Base-by-base conservation (phyloP, 2,113 vertebrate genomes). In the Microtus montanus region DNA sequence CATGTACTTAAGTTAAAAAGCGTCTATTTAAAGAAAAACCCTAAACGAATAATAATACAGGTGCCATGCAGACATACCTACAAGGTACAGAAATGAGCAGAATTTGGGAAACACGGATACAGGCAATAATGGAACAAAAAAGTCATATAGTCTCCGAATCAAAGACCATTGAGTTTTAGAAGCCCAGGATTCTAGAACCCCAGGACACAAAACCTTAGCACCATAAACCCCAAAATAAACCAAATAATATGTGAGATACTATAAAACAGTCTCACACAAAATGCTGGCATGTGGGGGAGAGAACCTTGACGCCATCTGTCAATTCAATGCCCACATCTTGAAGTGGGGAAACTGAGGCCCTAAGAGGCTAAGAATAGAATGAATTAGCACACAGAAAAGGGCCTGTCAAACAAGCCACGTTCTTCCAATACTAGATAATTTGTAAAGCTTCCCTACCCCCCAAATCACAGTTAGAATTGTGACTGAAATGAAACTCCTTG, bases 21-120 rank as follows among this genome's bases (percentile, higher is more conserved):
- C 94, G 77, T 79, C 96, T 97, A 97, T 97, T 97, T 96, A 97
- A 97, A 91, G 96, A 90, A 95, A 97, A 97, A 82, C 78, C 66
- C 88, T 90, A 80, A 96, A 92, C 41, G 93, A 70, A 87, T 86
- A 95, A 80, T 95, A 91, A 92, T 96, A 96, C 93, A 96, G 95
- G 96, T 97, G 97, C 85, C 26, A 47, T 17, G 75, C 95, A 96
- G 91, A 92, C 95, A 68, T 10, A 64, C 73, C 83, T 52, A 5
- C 24, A 2, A 44, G 83, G 89, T 52, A 20, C 0, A 0, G 74
- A 44, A 68, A 66, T 1, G 5, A 64, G 28, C 38, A 85, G 88
- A 63, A 64, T 68, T 47, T 79, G 77, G 90, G 77, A 70, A 94
- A 91, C 28, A 33, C 7, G 75, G 94, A 88, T 64, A 63, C 4